Conservation (phyloP, 2,888 invertebrate species). For the Tiliacea citrago region DNA sequence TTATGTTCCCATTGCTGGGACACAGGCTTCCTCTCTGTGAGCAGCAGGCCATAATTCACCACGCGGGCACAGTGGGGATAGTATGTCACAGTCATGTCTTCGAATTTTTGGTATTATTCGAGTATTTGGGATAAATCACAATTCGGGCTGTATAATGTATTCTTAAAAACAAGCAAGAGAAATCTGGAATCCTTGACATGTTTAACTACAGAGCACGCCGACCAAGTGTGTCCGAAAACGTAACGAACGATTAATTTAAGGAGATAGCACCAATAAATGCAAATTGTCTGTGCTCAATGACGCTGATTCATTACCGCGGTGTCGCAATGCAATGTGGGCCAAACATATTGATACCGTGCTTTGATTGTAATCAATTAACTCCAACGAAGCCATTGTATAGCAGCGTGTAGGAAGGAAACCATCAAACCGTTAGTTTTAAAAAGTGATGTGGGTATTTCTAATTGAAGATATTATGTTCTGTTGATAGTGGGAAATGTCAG, state of each 20-base stretch:
- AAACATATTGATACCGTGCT: constrained; percentile 68
- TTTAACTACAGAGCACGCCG: constrained; percentile 40
- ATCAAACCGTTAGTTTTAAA: constrained; percentile 46
- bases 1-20: not conserved
- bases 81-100: not conserved
- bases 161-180: not conserved
- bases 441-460: constrained; percentile 46
- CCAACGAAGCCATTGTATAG: constrained; percentile 53
- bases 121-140: not conserved
- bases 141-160: not conserved
- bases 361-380: constrained; percentile 66
- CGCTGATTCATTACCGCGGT: constrained; percentile 73
- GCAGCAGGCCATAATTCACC: not conserved
- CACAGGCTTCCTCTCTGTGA: not conserved
- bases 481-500: constrained; percentile 43
- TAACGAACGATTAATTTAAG: constrained; percentile 60
- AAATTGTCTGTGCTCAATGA: constrained; percentile 79
- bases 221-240: constrained; percentile 49
- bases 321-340: constrained; percentile 78
- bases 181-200: constrained; percentile 32
- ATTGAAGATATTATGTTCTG: constrained; percentile 29
- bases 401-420: constrained; percentile 57
- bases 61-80: not conserved
- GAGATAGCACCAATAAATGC: constrained; percentile 75
- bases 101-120: not conserved